A percentile compares a stretch with the other conserved stretches of the same genome.
Evolutionary conservation across 2,888 invertebrate genomes (phyloP).

Genomic region (Andrena flavipes): DNA sequence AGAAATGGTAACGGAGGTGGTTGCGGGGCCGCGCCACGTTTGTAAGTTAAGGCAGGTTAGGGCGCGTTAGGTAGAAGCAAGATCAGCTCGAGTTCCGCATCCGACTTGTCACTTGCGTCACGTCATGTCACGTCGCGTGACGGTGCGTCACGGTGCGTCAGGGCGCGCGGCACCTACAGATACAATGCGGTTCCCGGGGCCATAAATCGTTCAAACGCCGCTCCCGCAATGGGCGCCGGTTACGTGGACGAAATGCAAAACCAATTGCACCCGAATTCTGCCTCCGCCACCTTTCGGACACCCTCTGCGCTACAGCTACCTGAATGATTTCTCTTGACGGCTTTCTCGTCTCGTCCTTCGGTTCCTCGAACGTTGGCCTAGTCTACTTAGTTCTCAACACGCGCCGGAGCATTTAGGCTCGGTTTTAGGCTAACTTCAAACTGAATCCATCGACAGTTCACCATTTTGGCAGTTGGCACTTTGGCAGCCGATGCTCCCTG

Average conservation of each 20-base stretch:
- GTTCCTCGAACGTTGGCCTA: neutral
- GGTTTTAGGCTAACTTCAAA: neutral
- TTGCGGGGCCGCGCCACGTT: slow-evolving; percentile 42
- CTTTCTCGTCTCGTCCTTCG: slow-evolving; percentile 32
- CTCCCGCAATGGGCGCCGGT: slow-evolving; percentile 64
- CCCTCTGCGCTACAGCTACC: slow-evolving; percentile 24
- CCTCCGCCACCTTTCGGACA: slow-evolving; percentile 36
- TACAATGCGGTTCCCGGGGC: slow-evolving; percentile 77
- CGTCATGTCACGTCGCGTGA: slow-evolving; percentile 77
- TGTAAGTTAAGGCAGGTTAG: slow-evolving; percentile 40
- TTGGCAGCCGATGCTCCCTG: too few relatives aligned
- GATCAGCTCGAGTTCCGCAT: slow-evolving; percentile 45
- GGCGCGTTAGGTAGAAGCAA: slow-evolving; percentile 38
- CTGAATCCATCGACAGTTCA: neutral
- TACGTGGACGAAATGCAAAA: slow-evolving; percentile 63
- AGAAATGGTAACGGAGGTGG: neutral
- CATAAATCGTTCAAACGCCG: slow-evolving; percentile 80
- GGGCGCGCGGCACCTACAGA: slow-evolving; percentile 70
- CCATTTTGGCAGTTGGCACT: too few relatives aligned
- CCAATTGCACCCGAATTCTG: slow-evolving; percentile 56
- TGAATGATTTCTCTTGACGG: slow-evolving; percentile 50
- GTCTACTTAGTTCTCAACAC: slow-evolving; percentile 1
- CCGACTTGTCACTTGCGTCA: slow-evolving; percentile 75
- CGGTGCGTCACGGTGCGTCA: slow-evolving; percentile 73
- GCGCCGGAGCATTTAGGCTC: slow-evolving; percentile 10